Conservation (phyloP, 2,888 invertebrate genomes). For the Napeogenes inachia region DNA sequence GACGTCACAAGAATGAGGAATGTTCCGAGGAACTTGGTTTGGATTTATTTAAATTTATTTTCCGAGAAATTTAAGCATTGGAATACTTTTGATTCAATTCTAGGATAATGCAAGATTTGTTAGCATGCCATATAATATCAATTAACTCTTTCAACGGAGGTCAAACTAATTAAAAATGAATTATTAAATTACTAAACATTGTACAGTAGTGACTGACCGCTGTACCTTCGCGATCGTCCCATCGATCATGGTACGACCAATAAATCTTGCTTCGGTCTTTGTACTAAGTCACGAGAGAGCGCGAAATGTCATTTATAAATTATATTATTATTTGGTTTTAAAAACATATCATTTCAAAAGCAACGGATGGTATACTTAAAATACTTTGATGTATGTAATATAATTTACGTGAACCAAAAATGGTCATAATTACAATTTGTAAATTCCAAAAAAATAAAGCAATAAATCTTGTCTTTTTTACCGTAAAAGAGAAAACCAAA, state of each 20-base stretch:
- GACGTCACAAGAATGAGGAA: conserved; percentile 45
- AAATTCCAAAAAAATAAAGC: background rate
- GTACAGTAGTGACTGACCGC: conserved; percentile 65
- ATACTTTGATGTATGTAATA: background rate
- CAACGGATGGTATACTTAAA: background rate
- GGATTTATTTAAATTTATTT: conserved; percentile 22
- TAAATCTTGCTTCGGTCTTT: conserved; percentile 53
- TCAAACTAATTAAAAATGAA: background rate
- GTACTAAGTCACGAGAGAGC: conserved; percentile 25
- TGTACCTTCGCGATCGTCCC: conserved; percentile 48
- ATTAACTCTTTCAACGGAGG: background rate
- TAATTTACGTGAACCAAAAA: background rate
- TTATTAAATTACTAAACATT: background rate
- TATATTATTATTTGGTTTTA: background rate
- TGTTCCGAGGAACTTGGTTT: conserved; percentile 28
- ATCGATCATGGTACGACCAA: conserved; percentile 72
- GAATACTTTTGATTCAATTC: background rate
- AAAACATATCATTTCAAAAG: too few relatives aligned
- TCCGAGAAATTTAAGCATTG: conserved; percentile 15
- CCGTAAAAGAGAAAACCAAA: conserved; percentile 1
- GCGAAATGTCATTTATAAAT: conserved; percentile 5
- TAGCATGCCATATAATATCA: background rate
- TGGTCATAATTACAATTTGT: background rate
- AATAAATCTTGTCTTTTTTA: conserved; percentile 3
- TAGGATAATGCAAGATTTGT: background rate